A percentile compares a stretch with the other conserved stretches of the same genome.
These are phyloP conservation scores for Zophobas atratus DNA, from an alignment of 1,140 invertebrate genomes.

Conservation along the genomic window DNA sequence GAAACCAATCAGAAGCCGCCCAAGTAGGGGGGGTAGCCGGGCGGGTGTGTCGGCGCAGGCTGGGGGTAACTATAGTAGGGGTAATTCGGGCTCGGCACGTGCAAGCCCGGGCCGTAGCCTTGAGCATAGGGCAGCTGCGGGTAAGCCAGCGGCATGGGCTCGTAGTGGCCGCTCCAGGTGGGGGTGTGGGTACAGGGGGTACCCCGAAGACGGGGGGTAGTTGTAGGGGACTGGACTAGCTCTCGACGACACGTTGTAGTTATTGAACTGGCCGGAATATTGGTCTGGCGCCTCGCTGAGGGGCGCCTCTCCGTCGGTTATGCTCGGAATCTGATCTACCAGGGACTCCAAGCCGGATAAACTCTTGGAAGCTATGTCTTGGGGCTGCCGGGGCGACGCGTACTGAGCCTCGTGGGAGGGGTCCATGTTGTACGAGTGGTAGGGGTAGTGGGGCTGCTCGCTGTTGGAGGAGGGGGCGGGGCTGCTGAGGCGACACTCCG, in stretches of 20 bases:
- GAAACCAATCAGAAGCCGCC: constrained; percentile 73
- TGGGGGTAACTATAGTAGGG: constrained; percentile 69
- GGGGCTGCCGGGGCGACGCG: constrained; percentile 68
- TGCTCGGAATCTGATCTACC: constrained; percentile 92
- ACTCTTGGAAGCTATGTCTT: constrained; percentile 89
- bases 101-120: constrained; percentile 68
- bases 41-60: constrained; percentile 69
- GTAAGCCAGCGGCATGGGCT: constrained; percentile 65
- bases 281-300: constrained; percentile 63
- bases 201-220: constrained; percentile 63
- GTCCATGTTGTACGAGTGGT: constrained; percentile 64
- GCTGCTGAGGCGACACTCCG: constrained; percentile 72
- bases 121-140: constrained; percentile 66
- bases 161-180: constrained; percentile 66
- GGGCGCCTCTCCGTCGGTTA: constrained; percentile 77
- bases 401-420: constrained; percentile 62
- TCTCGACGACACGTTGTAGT: constrained; percentile 61
- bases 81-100: constrained; percentile 73
- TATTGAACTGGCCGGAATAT: constrained; percentile 63
- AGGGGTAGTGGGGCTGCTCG: constrained; percentile 64
- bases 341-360: constrained; percentile 90
- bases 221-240: constrained; percentile 66
- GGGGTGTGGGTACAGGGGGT: constrained; percentile 66
- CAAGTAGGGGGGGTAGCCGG: constrained; percentile 70
- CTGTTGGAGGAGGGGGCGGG: constrained; percentile 67